Evolutionary conservation across 2,888 invertebrate species (phyloP).

Genomic region (Ectemnius lituratus): DNA sequence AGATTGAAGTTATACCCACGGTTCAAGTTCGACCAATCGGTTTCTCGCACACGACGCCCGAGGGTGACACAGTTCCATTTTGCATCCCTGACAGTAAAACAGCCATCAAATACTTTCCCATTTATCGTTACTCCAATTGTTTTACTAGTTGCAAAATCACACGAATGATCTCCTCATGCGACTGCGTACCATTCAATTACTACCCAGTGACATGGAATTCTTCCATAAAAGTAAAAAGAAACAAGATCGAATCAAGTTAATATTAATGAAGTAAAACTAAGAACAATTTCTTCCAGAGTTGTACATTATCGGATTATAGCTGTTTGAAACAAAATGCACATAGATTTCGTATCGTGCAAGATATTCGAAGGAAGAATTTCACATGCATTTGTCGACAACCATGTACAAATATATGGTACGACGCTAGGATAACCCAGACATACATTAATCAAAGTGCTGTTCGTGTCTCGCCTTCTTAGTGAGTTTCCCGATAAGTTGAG

Average conservation of each 20-base stretch:
- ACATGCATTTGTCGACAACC: slow-evolving; percentile 38
- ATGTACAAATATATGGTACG: slow-evolving; percentile 34
- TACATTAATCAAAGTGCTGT: too few relatives aligned
- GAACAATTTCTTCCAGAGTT: slow-evolving; percentile 19
- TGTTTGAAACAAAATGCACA: slow-evolving; percentile 34
- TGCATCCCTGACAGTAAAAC: slow-evolving; percentile 49
- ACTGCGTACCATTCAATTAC: slow-evolving; percentile 71
- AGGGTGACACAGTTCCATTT: slow-evolving; percentile 2
- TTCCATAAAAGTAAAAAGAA: slow-evolving; percentile 33
- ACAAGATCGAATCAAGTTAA: too few relatives aligned
- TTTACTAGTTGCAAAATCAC: slow-evolving; percentile 62
- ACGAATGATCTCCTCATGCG: slow-evolving; percentile 58
- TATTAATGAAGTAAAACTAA: neutral
- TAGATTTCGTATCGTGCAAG: slow-evolving; percentile 14
- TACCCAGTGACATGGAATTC: slow-evolving; percentile 54
- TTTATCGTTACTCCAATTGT: slow-evolving; percentile 71
- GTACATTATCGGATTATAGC: slow-evolving; percentile 12
- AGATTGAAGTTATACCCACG: slow-evolving; percentile 39
- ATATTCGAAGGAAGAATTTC: slow-evolving; percentile 14
- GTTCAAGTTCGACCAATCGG: neutral
- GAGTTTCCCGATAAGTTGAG: neutral
- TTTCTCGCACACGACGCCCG: slow-evolving; percentile 6
- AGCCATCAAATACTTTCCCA: slow-evolving; percentile 62
- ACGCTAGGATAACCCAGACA: neutral
- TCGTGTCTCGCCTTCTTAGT: slow-evolving; percentile 36